These are phyloP conservation scores for Tiphia femorata DNA, from an alignment of 2,888 invertebrate genomes.

Conservation along the genomic window DNA sequence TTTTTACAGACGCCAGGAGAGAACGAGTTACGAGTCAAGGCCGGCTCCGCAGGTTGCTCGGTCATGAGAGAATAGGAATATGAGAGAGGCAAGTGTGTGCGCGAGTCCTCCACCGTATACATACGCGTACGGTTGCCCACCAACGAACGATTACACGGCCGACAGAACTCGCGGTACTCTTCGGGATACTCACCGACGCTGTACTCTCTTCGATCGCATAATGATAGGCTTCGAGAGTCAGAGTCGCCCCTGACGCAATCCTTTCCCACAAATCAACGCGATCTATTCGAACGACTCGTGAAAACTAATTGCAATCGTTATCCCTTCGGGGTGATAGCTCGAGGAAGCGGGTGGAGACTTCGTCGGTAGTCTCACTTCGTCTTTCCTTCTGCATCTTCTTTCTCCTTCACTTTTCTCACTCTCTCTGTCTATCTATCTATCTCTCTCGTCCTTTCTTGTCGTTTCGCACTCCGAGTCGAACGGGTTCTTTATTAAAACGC, in stretches of 20 bases:
- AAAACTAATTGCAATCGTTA: conserved; percentile 16
- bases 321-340: neutral
- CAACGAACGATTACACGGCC: no score
- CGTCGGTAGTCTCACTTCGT: no score
- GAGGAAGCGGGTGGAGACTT: neutral
- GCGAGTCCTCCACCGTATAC: neutral
- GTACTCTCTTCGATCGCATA: conserved; percentile 7
- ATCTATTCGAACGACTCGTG: conserved; percentile 10
- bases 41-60: conserved; percentile 46
- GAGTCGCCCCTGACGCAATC: conserved; percentile 8
- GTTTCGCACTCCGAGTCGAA: no score
- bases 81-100: conserved; percentile 25
- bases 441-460: no score
- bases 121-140: neutral
- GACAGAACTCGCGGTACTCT: conserved; percentile 19
- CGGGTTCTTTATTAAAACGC: no score
- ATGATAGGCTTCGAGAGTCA: conserved; percentile 22
- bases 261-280: conserved; percentile 21
- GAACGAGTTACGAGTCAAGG: conserved; percentile 55
- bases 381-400: no score
- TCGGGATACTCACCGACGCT: conserved; percentile 10
- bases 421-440: no score
- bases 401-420: no score
- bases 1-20: conserved; percentile 51
- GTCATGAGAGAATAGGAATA: conserved; percentile 43